Evolutionary conservation across 2,113 vertebrate species (phyloP), one percentile per base, ranked within the genome.

Genomic region (Synchiropus splendidus): DNA sequence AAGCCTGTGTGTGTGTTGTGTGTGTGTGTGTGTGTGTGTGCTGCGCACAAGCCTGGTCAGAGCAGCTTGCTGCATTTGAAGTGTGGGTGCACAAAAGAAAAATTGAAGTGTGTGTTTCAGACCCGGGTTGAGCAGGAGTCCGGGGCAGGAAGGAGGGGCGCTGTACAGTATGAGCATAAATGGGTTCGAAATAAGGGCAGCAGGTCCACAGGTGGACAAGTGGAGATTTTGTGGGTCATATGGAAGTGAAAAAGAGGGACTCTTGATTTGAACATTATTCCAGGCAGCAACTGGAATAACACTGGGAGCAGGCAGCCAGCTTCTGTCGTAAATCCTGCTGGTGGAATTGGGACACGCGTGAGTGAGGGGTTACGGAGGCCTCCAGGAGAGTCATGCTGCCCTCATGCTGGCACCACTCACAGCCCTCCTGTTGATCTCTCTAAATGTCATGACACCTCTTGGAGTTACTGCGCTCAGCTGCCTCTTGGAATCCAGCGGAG

Each of bases 151-250:
- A n/a, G n/a, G n/a, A n/a, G n/a, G n/a, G n/a, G n/a, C n/a, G n/a
- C n/a, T n/a, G n/a, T n/a, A n/a, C n/a, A n/a, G n/a, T n/a, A n/a
- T n/a, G n/a, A n/a, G n/a, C n/a, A n/a, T n/a, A n/a, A n/a, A n/a
- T n/a, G 21, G 21, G 21, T 4, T 27, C 4, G 8, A 4, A 27
- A 27, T 27, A 27, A 27, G 4, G 21, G 4, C 8, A 67, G 48
- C 16, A 15, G 15, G 58, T 50, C 61, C 66, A 67, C 66, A 72
- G 70, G 68, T 72, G 70, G 64, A 63, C 47, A 47, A 46, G 40
- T 53, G 51, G 48, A 17, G 45, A 17, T 9, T n/a, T 8, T 31
- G 30, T 9, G 2, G 2, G 18, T 16, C 6, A 18, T 45, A 39
- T 44, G 16, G 48, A 38, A 43, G 1, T 36, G 31, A 18, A 59